phyloP scores from a whole-genome alignment of 2,888 invertebrate species.

The Biston betularia region DNA sequence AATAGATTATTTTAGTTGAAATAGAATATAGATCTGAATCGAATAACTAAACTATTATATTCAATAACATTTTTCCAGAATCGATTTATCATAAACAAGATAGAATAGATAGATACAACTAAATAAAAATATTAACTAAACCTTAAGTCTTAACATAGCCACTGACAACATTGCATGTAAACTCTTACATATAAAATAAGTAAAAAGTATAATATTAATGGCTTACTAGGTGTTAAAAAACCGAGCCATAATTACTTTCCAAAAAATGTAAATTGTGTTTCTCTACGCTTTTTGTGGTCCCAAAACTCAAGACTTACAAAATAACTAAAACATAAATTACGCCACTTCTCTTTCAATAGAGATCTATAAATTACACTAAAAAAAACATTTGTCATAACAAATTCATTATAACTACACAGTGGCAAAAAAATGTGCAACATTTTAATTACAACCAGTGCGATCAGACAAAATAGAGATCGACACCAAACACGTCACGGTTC shows the following conservation, averaged over 20 bases:
- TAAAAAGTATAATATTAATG: neutral
- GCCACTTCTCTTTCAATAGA: conserved; percentile 34
- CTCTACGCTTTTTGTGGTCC: neutral
- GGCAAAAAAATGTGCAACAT: conserved; percentile 43
- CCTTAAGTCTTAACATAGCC: conserved; percentile 21
- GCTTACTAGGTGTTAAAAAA: neutral
- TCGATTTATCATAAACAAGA: neutral
- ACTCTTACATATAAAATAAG: neutral
- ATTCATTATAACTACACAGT: conserved; percentile 37
- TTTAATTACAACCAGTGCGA: conserved; percentile 23
- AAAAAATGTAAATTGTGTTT: neutral
- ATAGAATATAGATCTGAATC: neutral
- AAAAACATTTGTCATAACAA: conserved; percentile 29
- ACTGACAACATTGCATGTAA: neutral
- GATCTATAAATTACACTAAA: conserved; percentile 28
- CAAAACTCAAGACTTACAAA: neutral
- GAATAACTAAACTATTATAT: too few relatives aligned
- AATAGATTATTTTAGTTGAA: neutral
- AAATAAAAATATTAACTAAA: conserved; percentile 6
- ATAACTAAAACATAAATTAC: conserved; percentile 26
- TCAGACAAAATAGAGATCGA: conserved; percentile 17
- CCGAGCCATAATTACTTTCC: neutral
- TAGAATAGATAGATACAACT: too few relatives aligned
- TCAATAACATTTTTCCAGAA: neutral
- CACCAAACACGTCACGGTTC: conserved; percentile 14